Conservation (phyloP, 2,113 vertebrate species). For the Chelonoidis abingdonii region DNA sequence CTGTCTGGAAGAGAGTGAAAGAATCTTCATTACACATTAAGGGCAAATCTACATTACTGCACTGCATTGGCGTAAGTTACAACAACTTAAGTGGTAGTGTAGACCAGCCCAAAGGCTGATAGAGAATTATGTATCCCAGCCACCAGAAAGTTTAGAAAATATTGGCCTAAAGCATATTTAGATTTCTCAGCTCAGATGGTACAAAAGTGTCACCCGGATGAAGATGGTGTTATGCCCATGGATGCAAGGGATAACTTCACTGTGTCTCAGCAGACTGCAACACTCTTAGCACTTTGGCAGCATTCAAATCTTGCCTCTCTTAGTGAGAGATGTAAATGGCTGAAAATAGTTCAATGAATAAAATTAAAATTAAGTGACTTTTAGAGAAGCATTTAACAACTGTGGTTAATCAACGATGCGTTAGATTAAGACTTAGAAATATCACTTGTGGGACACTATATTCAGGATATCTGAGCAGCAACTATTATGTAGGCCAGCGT, state of each 20-base stretch:
- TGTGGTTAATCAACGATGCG: not conserved
- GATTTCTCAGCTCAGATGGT: not conserved
- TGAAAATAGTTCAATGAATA: not conserved
- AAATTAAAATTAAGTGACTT: not conserved
- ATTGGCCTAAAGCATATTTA: not conserved
- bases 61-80: too few species aligned
- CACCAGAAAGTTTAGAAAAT: not conserved
- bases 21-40: not conserved
- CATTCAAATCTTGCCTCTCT: not conserved
- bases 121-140: not conserved
- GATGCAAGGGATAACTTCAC: not conserved
- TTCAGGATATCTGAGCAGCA: not conserved
- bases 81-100: too few species aligned
- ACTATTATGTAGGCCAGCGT: not conserved
- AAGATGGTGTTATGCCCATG: not conserved
- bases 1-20: not conserved
- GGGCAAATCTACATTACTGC: too few species aligned
- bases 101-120: too few species aligned
- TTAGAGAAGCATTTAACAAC: not conserved
- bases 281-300: accelerated
- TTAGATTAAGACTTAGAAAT: not conserved
- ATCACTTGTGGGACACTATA: not conserved
- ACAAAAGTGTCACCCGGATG: accelerated
- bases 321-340: not conserved
- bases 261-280: not conserved